Base-by-base conservation (phyloP, 2,888 invertebrate genomes). In the Ornithoptera priamus region DNA sequence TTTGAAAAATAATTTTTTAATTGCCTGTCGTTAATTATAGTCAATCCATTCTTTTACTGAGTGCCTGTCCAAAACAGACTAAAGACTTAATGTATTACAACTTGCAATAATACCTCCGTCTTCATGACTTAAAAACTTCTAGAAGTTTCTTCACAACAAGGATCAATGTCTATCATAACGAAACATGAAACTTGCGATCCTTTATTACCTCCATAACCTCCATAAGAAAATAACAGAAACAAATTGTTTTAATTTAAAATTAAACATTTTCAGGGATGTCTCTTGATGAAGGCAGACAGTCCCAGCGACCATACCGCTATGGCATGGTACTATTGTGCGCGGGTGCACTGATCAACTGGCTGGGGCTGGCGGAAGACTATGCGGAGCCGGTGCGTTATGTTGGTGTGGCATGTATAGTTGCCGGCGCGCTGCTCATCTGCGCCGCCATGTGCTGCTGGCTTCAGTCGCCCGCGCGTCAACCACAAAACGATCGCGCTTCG, bases 371-470 rank as follows among this genome's bases (percentile, higher is more conserved):
- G 0, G 95, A 95, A 81, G 94, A 95, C 84, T 95, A 95, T 83
- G 95, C 95, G 68, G 95, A 95, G 84, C 95, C 95, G 8, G 94
- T 95, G 74, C 93, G 95, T 81, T 96, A 95, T 85, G 94, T 95
- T 75, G 95, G 95, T 73, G 95, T 95, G 71, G 95, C 95, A 36
- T 95, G 95, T 86, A 95, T 96, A 76, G 94, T 95, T n/a, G 95
- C 95, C 22, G 95, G 95, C 50, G 95, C 95, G 2, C 92, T 95
- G 75, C 94, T 95, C 78, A 95, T 95, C 78, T 95, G 95, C 81
- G 94, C 95, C 36, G 95, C 95, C 69, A 95, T 95, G 95, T 95
- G 95, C 85, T 95, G 95, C 85, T 96, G 95, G 95, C 92, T 95
- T 76, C 94, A 93, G 85, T 90, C 92, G 50, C 93, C 93, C 22